phyloP scores from a whole-genome alignment of 2,797 vertebrate species.

The Intellagama lesueurii region DNA sequence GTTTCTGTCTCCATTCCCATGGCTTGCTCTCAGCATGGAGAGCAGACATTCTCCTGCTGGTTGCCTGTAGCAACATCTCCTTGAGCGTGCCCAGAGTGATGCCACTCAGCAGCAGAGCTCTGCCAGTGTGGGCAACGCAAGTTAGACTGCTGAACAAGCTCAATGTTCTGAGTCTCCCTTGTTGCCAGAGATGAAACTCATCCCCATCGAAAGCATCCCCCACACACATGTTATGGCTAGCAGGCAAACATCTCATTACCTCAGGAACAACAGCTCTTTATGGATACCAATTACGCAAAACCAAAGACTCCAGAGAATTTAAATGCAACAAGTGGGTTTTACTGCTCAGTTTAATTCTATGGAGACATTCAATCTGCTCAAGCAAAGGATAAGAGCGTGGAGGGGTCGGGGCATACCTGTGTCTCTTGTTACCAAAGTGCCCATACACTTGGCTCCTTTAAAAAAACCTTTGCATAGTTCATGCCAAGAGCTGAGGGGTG shows the following conservation, averaged over 20 bases:
- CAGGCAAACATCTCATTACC: not conserved
- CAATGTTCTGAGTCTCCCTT: not conserved
- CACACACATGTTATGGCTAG: not conserved
- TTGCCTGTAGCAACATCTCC: slow-evolving; percentile 31
- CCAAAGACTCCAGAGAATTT: not conserved
- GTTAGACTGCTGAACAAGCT: not conserved
- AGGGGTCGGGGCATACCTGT: not conserved
- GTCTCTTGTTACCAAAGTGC: not conserved
- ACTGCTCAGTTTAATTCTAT: not conserved
- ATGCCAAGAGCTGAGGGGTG: not conserved
- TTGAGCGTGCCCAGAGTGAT: not conserved
- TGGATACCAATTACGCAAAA: not conserved
- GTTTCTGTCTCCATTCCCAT: slow-evolving; percentile 14
- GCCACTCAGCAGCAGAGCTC: not conserved
- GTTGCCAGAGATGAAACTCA: not conserved
- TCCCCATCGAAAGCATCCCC: not conserved
- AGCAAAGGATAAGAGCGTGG: not conserved
- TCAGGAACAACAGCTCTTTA: not conserved
- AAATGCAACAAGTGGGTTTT: not conserved
- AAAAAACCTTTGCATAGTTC: not conserved
- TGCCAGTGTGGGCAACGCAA: not conserved
- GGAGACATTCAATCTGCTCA: not conserved
- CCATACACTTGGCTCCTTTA: not conserved
- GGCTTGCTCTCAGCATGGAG: slow-evolving; percentile 18
- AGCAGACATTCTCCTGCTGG: slow-evolving; percentile 1